Base-by-base conservation (phyloP, 2,113 vertebrate genomes). In the Cebidichthys violaceus region DNA sequence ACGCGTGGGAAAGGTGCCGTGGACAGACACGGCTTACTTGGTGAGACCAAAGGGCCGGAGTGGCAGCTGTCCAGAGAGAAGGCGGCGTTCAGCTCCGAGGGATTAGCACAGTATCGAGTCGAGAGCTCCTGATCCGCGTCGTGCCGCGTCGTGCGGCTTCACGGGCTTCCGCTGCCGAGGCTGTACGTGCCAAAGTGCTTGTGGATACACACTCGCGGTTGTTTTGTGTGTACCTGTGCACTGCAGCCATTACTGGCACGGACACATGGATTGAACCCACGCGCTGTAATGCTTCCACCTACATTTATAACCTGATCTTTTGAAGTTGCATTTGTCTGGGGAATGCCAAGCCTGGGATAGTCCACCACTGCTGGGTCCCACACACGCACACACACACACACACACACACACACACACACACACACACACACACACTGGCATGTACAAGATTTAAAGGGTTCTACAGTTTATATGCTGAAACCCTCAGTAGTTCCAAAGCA, bases 31-130 rank as follows among this genome's bases (percentile, higher is more conserved):
- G 35, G 66, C 68, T 74, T 81, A 71, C 15, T 50, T 1, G 2
- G 20, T 64, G 70, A 83, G 79, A 88, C 77, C 77, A 66, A 73
- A 77, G 79, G 59, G 72, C 77, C 52, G 31, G 81, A 85, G 88
- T 71, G 75, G 85, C 88, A 84, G 75, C 81, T 67, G 88, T 85
- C 81, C 72, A 77, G 75, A 87, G 85, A 70, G 68, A 79, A 70
- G 65, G 73, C 33, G 9, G 61, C 35, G 15, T 15, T n/a, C 9
- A 69, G 85, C 86, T 84, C 45, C 3, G 3, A 60, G 68, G 84
- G 90, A 90, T 91, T 93, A 91, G 71, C 20, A 20, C 33, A 62
- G 47, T 81, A 88, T 87, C 84, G 87, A 92, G 74, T 86, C 70
- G 43, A 79, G 77, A 81, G 72, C 66, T 71, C 75, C 82, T 82